Percentiles rank a stretch among this genome's conserved stretches.
Evolutionary conservation across 2,888 invertebrate genomes (phyloP).

Genomic region (Drosophila neotestacea): DNA sequence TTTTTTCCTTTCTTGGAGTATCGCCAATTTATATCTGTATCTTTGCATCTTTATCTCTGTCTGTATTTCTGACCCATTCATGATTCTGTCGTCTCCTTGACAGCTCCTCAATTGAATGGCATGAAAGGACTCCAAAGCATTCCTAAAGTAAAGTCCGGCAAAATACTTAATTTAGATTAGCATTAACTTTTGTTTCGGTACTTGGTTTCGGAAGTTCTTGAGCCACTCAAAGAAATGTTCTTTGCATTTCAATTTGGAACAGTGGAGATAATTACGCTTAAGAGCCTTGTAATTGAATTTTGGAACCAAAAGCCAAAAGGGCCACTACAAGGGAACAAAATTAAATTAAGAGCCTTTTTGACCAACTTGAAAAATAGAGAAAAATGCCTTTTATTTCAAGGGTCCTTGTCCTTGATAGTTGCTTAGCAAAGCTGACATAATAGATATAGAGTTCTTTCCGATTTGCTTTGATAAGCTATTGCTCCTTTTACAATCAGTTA

Average conservation of each 20-base stretch:
- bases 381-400: slow-evolving; percentile 12
- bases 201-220: slow-evolving; percentile 4
- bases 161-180: slow-evolving; percentile 19
- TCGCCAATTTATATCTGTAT: slow-evolving; percentile 38
- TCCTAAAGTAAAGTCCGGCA: slow-evolving; percentile 4
- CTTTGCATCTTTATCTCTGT: slow-evolving; percentile 40
- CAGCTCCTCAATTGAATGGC: slow-evolving; percentile 12
- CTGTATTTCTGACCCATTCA: slow-evolving; percentile 16
- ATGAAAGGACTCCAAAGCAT: not conserved
- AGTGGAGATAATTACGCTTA: slow-evolving; percentile 24
- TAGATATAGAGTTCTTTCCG: slow-evolving; percentile 7
- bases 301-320: slow-evolving; percentile 14
- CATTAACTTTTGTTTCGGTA: slow-evolving; percentile 3
- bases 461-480: not conserved
- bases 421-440: slow-evolving; percentile 2
- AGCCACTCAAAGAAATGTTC: slow-evolving; percentile 13
- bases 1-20: slow-evolving; percentile 35
- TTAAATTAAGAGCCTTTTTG: slow-evolving; percentile 30
- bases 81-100: slow-evolving; percentile 14
- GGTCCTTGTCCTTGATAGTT: slow-evolving; percentile 10
- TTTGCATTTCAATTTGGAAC: slow-evolving; percentile 27
- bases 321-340: slow-evolving; percentile 14
- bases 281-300: slow-evolving; percentile 57
- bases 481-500: slow-evolving; percentile 2
- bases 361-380: slow-evolving; percentile 13